These are phyloP conservation scores for Varanus komodoensis DNA, from an alignment of 2,113 vertebrate genomes.

Conservation along the genomic window DNA sequence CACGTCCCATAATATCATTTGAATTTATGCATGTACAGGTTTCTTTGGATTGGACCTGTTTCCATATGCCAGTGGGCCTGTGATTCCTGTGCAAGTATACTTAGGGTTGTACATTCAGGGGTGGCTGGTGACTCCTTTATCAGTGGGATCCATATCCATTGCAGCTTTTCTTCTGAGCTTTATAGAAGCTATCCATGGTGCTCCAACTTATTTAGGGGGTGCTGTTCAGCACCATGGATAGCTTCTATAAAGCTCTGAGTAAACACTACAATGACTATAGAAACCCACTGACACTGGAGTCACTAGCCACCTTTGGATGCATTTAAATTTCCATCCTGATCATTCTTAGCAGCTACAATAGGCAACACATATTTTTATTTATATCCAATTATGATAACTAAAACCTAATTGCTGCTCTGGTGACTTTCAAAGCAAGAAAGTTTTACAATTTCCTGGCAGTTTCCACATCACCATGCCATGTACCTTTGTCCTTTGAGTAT, in stretches of 20 bases:
- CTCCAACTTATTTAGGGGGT: no score
- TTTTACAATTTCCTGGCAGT: no score
- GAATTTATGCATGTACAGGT: not conserved
- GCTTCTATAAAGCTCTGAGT: no score
- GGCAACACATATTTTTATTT: not conserved
- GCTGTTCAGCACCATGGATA: no score
- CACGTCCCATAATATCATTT: not conserved
- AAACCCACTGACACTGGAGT: no score
- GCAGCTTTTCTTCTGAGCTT: no score
- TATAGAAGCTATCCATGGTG: no score
- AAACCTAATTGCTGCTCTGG: not conserved
- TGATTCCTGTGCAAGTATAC: not conserved
- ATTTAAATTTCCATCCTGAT: not conserved
- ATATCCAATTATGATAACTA: not conserved
- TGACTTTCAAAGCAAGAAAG: not conserved
- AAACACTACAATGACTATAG: no score
- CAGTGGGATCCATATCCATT: no score
- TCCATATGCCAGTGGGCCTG: not conserved
- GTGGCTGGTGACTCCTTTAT: no score
- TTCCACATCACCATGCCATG: not conserved
- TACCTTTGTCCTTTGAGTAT: not conserved
- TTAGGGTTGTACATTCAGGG: not conserved
- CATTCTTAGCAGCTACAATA: not conserved
- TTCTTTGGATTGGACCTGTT: not conserved
- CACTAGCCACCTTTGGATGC: no score